Evolutionary conservation across 2,888 invertebrate genomes (phyloP).

Genomic region (Andrena bicolor): DNA sequence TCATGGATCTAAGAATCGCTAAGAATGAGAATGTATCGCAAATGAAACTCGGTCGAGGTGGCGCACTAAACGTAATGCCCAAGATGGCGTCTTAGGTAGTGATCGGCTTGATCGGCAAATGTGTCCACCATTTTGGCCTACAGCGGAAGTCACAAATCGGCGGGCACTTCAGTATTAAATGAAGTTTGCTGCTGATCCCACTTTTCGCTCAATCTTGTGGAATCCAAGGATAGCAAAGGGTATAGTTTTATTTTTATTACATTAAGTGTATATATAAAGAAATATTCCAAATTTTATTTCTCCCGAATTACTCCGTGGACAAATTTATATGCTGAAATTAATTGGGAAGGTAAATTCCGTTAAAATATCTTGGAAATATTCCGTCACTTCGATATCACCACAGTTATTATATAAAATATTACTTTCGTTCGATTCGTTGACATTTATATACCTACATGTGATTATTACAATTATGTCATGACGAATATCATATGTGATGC

Average conservation of each 20-base stretch:
- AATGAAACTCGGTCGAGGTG: too few relatives aligned
- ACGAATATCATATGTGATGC: slow-evolving; percentile 32
- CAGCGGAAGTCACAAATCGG: too few relatives aligned
- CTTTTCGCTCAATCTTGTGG: too few relatives aligned
- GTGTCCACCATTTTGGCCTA: too few relatives aligned
- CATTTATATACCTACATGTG: slow-evolving; percentile 12
- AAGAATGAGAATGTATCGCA: too few relatives aligned
- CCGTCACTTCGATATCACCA: slow-evolving; percentile 12
- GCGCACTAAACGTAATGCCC: too few relatives aligned
- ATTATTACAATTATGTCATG: slow-evolving; percentile 21
- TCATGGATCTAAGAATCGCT: too few relatives aligned
- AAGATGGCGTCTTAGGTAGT: too few relatives aligned
- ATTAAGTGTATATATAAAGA: slow-evolving; percentile 52
- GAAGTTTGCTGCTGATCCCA: too few relatives aligned
- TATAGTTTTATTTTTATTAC: slow-evolving; percentile 47
- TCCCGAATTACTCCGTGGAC: not conserved
- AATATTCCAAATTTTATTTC: slow-evolving; percentile 19
- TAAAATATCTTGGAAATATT: not conserved
- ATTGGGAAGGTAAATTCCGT: slow-evolving; percentile 11
- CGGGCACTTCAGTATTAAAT: too few relatives aligned
- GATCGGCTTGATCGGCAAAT: too few relatives aligned
- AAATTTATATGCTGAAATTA: not conserved
- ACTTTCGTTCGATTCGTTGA: slow-evolving; percentile 11
- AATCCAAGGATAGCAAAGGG: too few relatives aligned
- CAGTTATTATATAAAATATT: slow-evolving; percentile 2